Evolutionary conservation across 2,113 vertebrate species (phyloP).

Genomic region (Xiphophorus couchianus): DNA sequence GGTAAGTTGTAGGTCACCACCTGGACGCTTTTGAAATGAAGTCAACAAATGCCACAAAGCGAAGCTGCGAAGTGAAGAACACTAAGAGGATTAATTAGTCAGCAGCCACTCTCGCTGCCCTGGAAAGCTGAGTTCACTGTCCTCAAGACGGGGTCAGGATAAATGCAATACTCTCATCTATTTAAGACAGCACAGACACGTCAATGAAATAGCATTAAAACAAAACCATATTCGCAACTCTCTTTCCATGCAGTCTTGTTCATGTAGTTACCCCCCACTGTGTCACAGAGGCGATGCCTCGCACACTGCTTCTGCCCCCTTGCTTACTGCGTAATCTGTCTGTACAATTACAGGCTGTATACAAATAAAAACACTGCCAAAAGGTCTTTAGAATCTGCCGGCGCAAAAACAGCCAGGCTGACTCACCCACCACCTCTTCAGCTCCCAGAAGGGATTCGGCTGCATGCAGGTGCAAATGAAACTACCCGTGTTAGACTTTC

Average conservation of each 20-base stretch:
- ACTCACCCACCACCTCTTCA: constrained; percentile 23
- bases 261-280: neutral
- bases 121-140: constrained; percentile 27
- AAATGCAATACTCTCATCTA: neutral
- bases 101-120: constrained; percentile 65
- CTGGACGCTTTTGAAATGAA: constrained; percentile 50
- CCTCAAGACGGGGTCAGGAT: constrained; percentile 9
- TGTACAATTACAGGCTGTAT: constrained; percentile 5
- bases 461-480: neutral
- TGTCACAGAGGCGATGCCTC: neutral
- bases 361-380: constrained; percentile 3
- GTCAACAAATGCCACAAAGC: constrained; percentile 49
- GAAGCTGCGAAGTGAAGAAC: constrained; percentile 55
- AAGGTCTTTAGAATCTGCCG: constrained; percentile 2
- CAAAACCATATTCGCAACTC: neutral
- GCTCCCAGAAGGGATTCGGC: constrained; percentile 17
- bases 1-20: constrained; percentile 49
- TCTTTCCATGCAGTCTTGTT: neutral
- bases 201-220: neutral
- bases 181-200: neutral
- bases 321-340: neutral
- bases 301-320: neutral
- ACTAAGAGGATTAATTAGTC: constrained; percentile 81
- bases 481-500: neutral
- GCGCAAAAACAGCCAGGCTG: neutral